These are phyloP conservation scores for Oxygymnocypris stewartii DNA, from an alignment of 2,113 vertebrate genomes.

Conservation along the genomic window DNA sequence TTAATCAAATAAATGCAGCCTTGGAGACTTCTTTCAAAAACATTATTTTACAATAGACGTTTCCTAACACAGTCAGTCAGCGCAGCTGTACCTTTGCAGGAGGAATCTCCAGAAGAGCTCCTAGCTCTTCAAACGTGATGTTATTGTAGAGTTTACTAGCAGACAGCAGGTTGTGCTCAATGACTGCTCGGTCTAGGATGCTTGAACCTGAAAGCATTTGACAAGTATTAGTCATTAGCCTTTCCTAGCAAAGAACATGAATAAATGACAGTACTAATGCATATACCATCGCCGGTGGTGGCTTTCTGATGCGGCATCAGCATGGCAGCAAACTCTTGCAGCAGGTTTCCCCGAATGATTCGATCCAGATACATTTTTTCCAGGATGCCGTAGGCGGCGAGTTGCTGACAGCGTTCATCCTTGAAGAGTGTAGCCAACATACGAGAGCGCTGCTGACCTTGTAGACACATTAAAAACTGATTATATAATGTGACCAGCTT, in stretches of 20 bases:
- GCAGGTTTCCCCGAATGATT: constrained; percentile 95
- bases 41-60: background rate
- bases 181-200: constrained; percentile 97
- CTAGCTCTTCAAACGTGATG: constrained; percentile 97
- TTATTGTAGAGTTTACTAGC: constrained; percentile 99
- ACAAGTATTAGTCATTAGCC: background rate
- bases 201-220: constrained; percentile 83
- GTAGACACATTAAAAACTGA: background rate
- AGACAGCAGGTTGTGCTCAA: constrained; percentile 97
- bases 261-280: background rate
- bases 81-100: constrained; percentile 86
- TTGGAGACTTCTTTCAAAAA: too few relatives aligned
- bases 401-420: constrained; percentile 97
- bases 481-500: background rate
- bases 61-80: background rate
- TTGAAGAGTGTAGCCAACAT: constrained; percentile 99
- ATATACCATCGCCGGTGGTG: constrained; percentile 91
- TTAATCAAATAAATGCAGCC: too few relatives aligned
- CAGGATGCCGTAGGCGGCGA: constrained; percentile 94
- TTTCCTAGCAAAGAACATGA: background rate
- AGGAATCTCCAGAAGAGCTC: constrained; percentile 96
- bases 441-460: constrained; percentile 96
- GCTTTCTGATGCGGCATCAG: constrained; percentile 99
- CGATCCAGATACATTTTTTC: constrained; percentile 99
- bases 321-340: constrained; percentile 98